Conservation (phyloP, 2,113 vertebrate species). For the Crotalus viridis region DNA sequence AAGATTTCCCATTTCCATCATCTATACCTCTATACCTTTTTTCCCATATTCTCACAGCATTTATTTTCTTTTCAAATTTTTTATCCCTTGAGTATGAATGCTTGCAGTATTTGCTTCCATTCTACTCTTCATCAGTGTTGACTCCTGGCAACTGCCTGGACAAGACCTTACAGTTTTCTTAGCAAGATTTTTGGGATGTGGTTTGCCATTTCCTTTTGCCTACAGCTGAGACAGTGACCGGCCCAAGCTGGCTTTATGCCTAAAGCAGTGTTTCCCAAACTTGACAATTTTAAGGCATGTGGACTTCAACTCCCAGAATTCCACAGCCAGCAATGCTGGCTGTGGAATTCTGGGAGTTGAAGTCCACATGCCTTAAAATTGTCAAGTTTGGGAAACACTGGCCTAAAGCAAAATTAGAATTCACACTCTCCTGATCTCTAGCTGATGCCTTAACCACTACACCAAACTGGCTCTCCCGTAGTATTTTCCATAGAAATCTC, state of each 20-base stretch:
- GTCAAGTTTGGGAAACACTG: too few species aligned
- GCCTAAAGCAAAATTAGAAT: not conserved
- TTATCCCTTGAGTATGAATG: not conserved
- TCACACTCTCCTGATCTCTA: not conserved
- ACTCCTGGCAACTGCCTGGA: not conserved
- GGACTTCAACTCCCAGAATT: too few species aligned
- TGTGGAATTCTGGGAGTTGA: too few species aligned
- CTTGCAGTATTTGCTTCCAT: not conserved
- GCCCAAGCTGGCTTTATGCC: not conserved
- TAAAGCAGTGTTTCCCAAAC: not conserved
- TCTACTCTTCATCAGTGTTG: not conserved
- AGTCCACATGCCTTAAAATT: too few species aligned
- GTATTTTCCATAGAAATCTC: not conserved
- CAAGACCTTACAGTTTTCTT: not conserved
- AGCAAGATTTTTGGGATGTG: not conserved
- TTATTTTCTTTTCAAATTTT: not conserved
- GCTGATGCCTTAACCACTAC: not conserved
- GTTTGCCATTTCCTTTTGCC: not conserved
- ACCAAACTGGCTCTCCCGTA: not conserved
- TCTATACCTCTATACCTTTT: not conserved
- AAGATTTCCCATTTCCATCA: not conserved
- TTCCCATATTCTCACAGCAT: not conserved
- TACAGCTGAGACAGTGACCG: not conserved
- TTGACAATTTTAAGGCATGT: too few species aligned
- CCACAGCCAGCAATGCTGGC: too few species aligned